Evolutionary conservation across 2,113 vertebrate species (phyloP).

Genomic region (Hemiprocne comata): DNA sequence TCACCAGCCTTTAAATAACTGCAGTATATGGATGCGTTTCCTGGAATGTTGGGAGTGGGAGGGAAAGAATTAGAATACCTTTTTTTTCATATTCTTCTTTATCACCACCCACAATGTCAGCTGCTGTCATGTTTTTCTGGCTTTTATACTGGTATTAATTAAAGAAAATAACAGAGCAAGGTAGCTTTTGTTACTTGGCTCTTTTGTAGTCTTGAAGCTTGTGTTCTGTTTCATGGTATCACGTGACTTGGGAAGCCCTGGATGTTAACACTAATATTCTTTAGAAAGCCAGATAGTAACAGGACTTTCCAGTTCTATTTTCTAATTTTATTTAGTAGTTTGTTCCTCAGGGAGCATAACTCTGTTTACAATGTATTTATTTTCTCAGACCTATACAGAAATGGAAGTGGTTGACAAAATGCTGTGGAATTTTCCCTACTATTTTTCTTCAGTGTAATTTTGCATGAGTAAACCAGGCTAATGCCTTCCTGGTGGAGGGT

Average conservation of each 20-base stretch:
- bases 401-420: not conserved
- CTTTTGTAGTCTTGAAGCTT: not conserved
- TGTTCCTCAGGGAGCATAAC: not conserved
- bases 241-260: not conserved
- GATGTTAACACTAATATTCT: not conserved
- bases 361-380: not conserved
- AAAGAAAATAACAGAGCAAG: slow-evolving; percentile 8
- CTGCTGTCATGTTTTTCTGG: slow-evolving; percentile 29
- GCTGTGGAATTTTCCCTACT: not conserved
- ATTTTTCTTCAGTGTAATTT: not conserved
- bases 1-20: not conserved
- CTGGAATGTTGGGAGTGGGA: not conserved
- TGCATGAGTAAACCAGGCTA: not conserved
- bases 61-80: not conserved
- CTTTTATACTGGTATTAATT: slow-evolving; percentile 12
- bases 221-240: not conserved
- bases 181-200: not conserved
- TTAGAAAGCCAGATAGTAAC: not conserved
- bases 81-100: not conserved
- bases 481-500: accelerated
- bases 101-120: slow-evolving; percentile 21
- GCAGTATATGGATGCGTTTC: not conserved
- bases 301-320: not conserved
- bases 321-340: not conserved
- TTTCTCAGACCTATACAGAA: not conserved